Conservation (phyloP, 2,113 vertebrate species). For the Chlorodrepanis virens region DNA sequence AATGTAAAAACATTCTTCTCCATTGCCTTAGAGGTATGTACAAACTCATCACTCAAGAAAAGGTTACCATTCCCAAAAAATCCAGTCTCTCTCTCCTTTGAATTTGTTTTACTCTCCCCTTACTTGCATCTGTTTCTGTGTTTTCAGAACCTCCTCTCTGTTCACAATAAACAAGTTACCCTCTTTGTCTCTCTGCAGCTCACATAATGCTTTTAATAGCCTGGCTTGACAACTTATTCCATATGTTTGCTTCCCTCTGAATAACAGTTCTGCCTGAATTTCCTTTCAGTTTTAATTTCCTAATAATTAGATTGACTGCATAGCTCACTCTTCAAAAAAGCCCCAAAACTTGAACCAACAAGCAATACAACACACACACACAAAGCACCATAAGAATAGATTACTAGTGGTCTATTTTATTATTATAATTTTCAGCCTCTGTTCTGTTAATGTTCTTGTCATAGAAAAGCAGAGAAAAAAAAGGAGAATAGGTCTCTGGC, state of each 20-base stretch:
- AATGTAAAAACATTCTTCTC: not conserved
- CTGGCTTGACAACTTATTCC: not conserved
- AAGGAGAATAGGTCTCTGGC: not conserved
- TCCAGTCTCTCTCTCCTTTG: not conserved
- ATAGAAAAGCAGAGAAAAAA: not conserved
- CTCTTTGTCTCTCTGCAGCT: not conserved
- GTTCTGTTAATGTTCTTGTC: not conserved
- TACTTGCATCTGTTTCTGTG: not conserved
- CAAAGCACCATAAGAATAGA: not conserved
- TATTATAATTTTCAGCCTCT: not conserved
- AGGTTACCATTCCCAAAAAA: not conserved
- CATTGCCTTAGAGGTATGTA: not conserved
- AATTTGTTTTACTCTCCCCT: not conserved
- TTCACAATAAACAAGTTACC: not conserved
- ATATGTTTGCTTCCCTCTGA: constrained; percentile 7
- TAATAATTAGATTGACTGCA: not conserved
- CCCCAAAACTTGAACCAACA: not conserved
- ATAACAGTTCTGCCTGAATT: not conserved
- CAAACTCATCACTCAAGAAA: not conserved
- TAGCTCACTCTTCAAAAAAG: not conserved
- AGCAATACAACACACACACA: not conserved
- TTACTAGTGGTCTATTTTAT: not conserved
- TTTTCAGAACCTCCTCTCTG: not conserved
- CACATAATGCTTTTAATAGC: not conserved
- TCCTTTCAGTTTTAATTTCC: constrained; percentile 3